A percentile compares a stretch with the other conserved stretches of the same genome.
phyloP scores from a whole-genome alignment of 1,140 invertebrate genomes.

The Drosophila pallidifrons region DNA sequence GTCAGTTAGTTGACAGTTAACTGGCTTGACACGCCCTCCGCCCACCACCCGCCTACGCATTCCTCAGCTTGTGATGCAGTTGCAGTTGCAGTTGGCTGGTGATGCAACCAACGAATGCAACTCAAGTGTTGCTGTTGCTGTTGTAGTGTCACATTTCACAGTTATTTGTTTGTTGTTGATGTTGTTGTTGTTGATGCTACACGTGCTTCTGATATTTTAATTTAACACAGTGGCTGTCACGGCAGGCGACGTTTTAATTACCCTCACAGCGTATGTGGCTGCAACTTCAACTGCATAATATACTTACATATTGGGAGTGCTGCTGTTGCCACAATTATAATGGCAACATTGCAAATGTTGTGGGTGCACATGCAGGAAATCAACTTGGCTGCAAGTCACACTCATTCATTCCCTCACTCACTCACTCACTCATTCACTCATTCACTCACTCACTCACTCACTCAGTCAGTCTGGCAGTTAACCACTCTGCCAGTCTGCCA shows the following conservation, averaged over 20 bases:
- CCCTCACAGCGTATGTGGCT: slow-evolving; percentile 20
- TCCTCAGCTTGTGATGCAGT: slow-evolving; percentile 24
- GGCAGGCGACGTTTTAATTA: slow-evolving; percentile 69
- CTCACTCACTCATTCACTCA: neutral
- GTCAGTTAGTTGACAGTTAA: slow-evolving; percentile 29
- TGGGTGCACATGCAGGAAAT: slow-evolving; percentile 36
- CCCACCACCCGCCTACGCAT: slow-evolving; percentile 19
- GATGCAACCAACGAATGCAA: slow-evolving; percentile 14
- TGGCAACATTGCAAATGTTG: slow-evolving; percentile 11
- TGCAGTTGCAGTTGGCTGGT: neutral
- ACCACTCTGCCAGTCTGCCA: slow-evolving; percentile 13
- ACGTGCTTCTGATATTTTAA: slow-evolving; percentile 74
- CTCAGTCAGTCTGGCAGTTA: neutral
- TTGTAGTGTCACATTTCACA: slow-evolving; percentile 75
- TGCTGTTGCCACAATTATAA: slow-evolving; percentile 16
- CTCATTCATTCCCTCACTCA: slow-evolving; percentile 5
- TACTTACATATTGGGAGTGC: neutral
- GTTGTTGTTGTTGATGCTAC: slow-evolving; percentile 44
- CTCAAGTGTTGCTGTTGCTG: slow-evolving; percentile 50
- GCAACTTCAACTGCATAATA: slow-evolving; percentile 52
- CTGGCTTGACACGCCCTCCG: slow-evolving; percentile 21
- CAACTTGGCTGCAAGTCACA: slow-evolving; percentile 23
- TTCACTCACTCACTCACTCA: slow-evolving; percentile 34
- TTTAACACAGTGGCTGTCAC: slow-evolving; percentile 60
- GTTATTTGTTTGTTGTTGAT: slow-evolving; percentile 61